Evolutionary conservation across 2,797 vertebrate genomes (phyloP).

Genomic region (Eleutherodactylus coqui): DNA sequence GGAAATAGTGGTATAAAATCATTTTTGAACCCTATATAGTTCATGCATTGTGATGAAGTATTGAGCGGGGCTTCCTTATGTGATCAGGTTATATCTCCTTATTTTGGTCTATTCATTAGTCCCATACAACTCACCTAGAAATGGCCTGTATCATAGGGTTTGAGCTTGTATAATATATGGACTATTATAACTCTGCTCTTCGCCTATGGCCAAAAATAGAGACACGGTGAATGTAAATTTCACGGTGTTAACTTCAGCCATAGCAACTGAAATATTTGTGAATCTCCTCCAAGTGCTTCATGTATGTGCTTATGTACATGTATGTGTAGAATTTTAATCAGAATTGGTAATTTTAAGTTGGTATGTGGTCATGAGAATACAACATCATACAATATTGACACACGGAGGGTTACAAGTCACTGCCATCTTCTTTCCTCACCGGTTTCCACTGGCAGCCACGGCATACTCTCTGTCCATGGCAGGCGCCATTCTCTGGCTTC

Average conservation of each 20-base stretch:
- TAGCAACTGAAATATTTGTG: slow-evolving; percentile 8
- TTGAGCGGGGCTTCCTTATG: background rate
- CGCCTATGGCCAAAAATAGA: background rate
- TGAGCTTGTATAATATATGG: background rate
- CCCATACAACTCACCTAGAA: too few relatives aligned
- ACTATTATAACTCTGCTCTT: background rate
- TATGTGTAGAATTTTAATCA: background rate
- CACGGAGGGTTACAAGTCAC: too few relatives aligned
- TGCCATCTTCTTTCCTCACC: too few relatives aligned
- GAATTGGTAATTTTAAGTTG: background rate
- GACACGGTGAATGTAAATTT: background rate
- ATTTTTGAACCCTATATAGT: slow-evolving; percentile 2
- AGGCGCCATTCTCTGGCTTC: too few relatives aligned
- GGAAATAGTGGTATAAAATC: background rate
- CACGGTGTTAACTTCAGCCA: background rate
- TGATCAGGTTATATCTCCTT: background rate
- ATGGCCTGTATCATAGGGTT: background rate
- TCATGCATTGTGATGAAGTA: background rate
- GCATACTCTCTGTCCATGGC: too few relatives aligned
- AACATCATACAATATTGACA: background rate
- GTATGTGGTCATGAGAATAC: background rate
- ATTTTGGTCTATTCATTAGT: background rate
- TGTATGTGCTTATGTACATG: background rate
- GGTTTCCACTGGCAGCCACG: too few relatives aligned
- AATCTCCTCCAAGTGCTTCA: background rate